Evolutionary conservation across 2,797 vertebrate genomes (phyloP).

Genomic region (Siniperca obscura): DNA sequence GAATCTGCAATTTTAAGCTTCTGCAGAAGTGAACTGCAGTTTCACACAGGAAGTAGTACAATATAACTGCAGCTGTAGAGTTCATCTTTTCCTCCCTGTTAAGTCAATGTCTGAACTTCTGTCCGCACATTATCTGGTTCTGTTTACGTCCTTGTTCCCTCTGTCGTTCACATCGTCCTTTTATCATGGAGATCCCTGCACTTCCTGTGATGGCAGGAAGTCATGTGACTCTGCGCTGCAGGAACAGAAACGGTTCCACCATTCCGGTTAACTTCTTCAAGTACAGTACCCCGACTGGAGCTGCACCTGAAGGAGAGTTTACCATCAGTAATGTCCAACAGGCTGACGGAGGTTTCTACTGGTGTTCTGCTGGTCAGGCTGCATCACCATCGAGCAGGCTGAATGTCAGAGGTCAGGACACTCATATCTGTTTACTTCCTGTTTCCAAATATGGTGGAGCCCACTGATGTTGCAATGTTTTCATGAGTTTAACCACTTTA

Average conservation of each 20-base stretch:
- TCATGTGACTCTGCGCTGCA: constrained; percentile 1
- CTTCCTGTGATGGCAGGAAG: background rate
- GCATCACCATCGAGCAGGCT: background rate
- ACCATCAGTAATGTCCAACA: background rate
- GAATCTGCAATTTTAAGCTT: no score
- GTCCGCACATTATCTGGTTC: background rate
- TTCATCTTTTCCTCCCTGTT: no score
- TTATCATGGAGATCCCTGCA: constrained; percentile 7
- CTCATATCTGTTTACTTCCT: background rate
- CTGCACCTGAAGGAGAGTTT: background rate
- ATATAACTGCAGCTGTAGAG: no score
- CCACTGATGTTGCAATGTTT: no score
- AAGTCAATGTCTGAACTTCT: no score
- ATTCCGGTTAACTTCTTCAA: constrained; percentile 1
- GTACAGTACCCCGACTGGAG: background rate
- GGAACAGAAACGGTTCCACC: background rate
- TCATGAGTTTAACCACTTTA: no score
- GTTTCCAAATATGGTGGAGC: no score
- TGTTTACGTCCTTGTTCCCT: background rate
- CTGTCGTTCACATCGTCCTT: background rate
- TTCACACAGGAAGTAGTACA: no score
- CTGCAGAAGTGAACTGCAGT: no score
- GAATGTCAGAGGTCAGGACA: background rate
- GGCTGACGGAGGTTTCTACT: constrained; percentile 1
- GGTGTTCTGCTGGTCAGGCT: background rate